Conservation (phyloP, 2,888 invertebrate genomes). For the Lepidochitona cinerea region DNA sequence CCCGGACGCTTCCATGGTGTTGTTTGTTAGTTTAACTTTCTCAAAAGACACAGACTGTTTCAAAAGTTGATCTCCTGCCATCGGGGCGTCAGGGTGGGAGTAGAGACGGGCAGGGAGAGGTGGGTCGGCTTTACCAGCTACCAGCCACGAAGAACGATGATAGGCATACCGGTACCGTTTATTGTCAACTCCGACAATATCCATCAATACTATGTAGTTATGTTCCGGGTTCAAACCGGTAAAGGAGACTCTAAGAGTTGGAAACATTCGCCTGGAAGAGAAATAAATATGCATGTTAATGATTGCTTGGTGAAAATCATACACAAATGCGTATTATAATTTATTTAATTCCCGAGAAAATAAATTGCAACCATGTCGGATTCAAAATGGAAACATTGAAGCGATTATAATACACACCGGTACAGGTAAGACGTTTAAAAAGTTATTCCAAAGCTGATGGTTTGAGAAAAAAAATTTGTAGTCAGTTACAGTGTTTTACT, state of each 20-base stretch:
- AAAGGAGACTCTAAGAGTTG: conserved; percentile 95
- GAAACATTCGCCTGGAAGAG: conserved; percentile 92
- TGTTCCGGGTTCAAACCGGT: conserved; percentile 78
- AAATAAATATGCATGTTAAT: too few relatives aligned
- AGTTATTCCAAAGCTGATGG: too few relatives aligned
- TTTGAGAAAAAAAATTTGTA: too few relatives aligned
- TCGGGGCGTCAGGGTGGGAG: conserved; percentile 97
- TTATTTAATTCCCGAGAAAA: too few relatives aligned
- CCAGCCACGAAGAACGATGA: conserved; percentile 97
- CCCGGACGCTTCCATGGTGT: conserved; percentile 81
- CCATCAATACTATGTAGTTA: conserved; percentile 90
- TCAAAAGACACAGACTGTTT: conserved; percentile 98
- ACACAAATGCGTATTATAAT: too few relatives aligned
- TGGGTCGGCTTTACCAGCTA: conserved; percentile 98
- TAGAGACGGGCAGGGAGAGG: conserved; percentile 92
- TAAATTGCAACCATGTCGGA: too few relatives aligned
- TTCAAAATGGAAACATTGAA: too few relatives aligned
- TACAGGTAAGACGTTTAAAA: too few relatives aligned
- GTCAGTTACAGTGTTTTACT: too few relatives aligned
- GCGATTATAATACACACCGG: too few relatives aligned
- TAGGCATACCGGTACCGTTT: conserved; percentile 95
- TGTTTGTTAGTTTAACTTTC: conserved; percentile 98
- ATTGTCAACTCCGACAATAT: conserved; percentile 97
- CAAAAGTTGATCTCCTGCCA: conserved; percentile 92
- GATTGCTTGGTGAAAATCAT: too few relatives aligned